A percentile compares a stretch with the other conserved stretches of the same genome.
Conservation (phyloP, 2,888 invertebrate genomes). For the Euphydryas editha region DNA sequence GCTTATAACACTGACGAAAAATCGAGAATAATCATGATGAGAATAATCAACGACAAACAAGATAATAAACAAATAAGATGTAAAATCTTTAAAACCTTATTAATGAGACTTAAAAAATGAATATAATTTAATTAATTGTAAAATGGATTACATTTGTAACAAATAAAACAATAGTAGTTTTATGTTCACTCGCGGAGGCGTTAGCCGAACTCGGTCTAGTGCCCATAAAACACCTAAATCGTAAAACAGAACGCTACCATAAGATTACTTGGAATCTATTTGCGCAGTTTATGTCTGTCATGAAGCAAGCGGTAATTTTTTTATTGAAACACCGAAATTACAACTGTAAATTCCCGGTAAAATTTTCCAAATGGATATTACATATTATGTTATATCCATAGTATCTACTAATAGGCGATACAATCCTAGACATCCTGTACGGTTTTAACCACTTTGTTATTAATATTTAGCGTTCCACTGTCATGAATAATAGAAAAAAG, state of each 20-base stretch:
- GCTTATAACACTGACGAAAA: too few species aligned
- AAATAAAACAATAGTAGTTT: slow-evolving; percentile 17
- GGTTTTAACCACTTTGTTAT: too few species aligned
- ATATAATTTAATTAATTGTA: too few species aligned
- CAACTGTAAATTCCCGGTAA: background rate
- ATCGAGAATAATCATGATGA: too few species aligned
- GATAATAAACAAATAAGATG: too few species aligned
- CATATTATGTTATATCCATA: background rate
- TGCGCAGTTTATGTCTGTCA: slow-evolving; percentile 6
- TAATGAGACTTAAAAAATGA: too few species aligned
- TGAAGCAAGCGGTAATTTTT: slow-evolving; percentile 17
- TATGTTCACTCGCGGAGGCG: slow-evolving; percentile 26
- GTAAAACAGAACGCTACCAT: slow-evolving; percentile 26
- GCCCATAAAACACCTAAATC: slow-evolving; percentile 27
- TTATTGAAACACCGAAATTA: slow-evolving; percentile 17
- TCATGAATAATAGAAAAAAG: too few species aligned
- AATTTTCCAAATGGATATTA: background rate
- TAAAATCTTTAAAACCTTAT: too few species aligned
- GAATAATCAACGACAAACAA: too few species aligned
- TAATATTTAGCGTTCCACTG: too few species aligned
- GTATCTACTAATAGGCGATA: too few species aligned
- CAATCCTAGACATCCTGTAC: too few species aligned
- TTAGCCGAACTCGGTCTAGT: slow-evolving; percentile 23
- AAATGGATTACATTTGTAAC: background rate
- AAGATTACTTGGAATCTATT: slow-evolving; percentile 30